phyloP scores from a whole-genome alignment of 2,113 vertebrate genomes.

The Vulpes ferrilata region DNA sequence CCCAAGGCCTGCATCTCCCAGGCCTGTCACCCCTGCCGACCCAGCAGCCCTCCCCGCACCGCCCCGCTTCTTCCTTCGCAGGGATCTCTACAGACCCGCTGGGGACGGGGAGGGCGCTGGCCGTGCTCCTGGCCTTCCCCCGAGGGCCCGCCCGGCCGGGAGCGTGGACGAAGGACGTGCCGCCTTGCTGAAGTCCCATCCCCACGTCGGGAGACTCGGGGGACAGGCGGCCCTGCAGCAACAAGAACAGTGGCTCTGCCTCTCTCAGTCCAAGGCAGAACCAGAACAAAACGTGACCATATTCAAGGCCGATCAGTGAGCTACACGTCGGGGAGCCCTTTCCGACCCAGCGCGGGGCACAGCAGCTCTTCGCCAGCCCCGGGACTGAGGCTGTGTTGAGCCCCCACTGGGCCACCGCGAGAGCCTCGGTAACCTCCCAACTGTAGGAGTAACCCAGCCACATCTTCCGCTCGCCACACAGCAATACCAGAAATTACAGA shows the following conservation, averaged over 20 bases:
- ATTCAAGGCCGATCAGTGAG: no score
- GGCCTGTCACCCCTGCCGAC: no score
- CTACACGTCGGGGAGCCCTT: background rate
- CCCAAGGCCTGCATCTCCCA: no score
- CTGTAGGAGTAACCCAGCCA: background rate
- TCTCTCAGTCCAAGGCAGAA: background rate
- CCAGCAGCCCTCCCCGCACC: fast-evolving
- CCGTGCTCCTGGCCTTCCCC: background rate
- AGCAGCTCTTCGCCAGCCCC: fast-evolving
- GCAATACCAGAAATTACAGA: background rate
- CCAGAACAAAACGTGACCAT: background rate
- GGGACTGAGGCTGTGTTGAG: background rate
- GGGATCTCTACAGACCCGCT: background rate
- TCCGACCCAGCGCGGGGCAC: fast-evolving
- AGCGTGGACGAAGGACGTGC: background rate
- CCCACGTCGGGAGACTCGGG: background rate
- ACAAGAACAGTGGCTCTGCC: no score
- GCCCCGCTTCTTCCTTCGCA: background rate
- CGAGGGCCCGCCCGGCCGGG: no score
- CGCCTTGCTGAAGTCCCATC: background rate
- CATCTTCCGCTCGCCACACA: background rate
- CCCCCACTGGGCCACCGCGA: fast-evolving
- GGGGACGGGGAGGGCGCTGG: background rate
- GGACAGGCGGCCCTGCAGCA: background rate
- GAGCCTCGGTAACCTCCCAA: background rate